These are phyloP conservation scores for Cotesia glomerata DNA, from an alignment of 1,140 invertebrate genomes.

Conservation along the genomic window DNA sequence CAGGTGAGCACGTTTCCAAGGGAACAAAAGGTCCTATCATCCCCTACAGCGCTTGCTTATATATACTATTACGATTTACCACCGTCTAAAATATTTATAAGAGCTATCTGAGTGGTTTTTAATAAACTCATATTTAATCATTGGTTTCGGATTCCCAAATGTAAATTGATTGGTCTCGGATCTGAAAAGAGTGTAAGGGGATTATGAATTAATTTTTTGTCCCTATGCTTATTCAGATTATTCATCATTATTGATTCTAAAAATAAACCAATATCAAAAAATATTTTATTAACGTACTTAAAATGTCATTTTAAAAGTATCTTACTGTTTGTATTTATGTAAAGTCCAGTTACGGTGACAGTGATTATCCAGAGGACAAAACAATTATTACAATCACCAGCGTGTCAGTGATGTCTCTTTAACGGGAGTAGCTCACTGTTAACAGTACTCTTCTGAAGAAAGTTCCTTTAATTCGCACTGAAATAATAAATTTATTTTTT, in stretches of 20 bases:
- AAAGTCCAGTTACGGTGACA: conserved; percentile 37
- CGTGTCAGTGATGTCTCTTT: conserved; percentile 30
- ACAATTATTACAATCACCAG: conserved; percentile 30
- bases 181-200: background rate
- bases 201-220: conserved; percentile 21
- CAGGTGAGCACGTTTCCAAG: conserved; percentile 57
- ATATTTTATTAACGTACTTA: too few relatives aligned
- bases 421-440: background rate
- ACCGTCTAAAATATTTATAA: conserved; percentile 52
- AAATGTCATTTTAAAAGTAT: too few relatives aligned
- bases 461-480: background rate
- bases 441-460: too few relatives aligned
- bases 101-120: conserved; percentile 55
- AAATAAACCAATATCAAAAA: too few relatives aligned
- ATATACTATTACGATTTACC: conserved; percentile 29
- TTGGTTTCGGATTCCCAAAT: conserved; percentile 45
- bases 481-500: background rate
- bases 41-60: conserved; percentile 21
- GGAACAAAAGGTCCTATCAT: conserved; percentile 57
- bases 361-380: conserved; percentile 43
- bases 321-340: too few relatives aligned
- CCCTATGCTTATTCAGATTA: conserved; percentile 22
- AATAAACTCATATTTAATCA: conserved; percentile 59
- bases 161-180: conserved; percentile 2
- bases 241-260: too few relatives aligned